Base-by-base conservation (phyloP, 2,113 vertebrate genomes). In the Turdus rufiventris region DNA sequence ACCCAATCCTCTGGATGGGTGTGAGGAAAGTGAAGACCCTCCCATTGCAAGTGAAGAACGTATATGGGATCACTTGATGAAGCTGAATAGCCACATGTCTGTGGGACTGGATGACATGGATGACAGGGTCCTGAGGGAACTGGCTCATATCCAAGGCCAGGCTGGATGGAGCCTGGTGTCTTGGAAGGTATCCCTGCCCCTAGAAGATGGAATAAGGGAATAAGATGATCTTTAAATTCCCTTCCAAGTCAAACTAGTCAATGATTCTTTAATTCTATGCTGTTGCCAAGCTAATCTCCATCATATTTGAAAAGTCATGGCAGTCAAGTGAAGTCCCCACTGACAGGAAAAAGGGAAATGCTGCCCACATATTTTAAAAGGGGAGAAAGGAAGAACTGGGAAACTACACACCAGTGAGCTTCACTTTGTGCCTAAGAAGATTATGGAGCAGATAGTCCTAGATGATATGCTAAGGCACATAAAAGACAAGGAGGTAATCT, bases 181-280 rank as follows among this genome's bases (percentile, higher is more conserved):
- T 13, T 29, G 45, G 61, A 34, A 42, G 17, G 5, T 68, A n/a
- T 61, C 9, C 24, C 38, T 31, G n/a, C 19, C 29, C 20, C 34
- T 23, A 38, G 19, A 19, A 75, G 29, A 54, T 0, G 0, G 16
- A 38, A 31, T 74, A 53, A 54, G 11, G 40, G 5, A 74, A 40
- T 3, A 5, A 47, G 20, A 47, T 15, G n/a, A 53, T 31, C 38
- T 74, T 67, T 21, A 67, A 24, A n/a, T 25, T 74, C 47, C 40
- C n/a, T 60, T 19, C 17, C 47, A 54, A 31, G 2, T 2, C 11
- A 61, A 60, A 45, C 10, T 38, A 54, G 43, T 54, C 4, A 54
- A 47, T 8, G 8, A 38, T 61, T 86, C n/a, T 47, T 13, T 61
- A 61, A 61, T 61, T 67, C 29, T 47, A 1, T 45, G 17, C 10